These are phyloP conservation scores for Eupithecia vulgata DNA, from an alignment of 2,888 invertebrate genomes.

Conservation along the genomic window DNA sequence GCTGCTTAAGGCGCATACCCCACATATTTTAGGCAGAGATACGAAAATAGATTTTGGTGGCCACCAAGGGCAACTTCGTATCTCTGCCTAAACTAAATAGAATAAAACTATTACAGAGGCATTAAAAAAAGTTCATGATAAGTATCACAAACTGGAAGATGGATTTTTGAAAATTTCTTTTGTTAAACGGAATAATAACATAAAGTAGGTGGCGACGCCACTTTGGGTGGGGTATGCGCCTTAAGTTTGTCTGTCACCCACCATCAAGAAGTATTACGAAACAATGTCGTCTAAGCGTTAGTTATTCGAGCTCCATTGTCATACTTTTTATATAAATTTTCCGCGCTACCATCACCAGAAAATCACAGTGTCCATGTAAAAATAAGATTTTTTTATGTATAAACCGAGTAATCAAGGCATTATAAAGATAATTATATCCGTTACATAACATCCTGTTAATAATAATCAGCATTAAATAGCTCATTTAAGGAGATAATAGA, in stretches of 20 bases:
- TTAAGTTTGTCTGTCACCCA: neutral
- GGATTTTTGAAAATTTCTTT: too few relatives aligned
- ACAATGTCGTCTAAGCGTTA: neutral
- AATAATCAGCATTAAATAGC: slow-evolving; percentile 78
- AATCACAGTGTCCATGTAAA: slow-evolving; percentile 61
- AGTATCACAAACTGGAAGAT: too few relatives aligned
- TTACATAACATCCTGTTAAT: slow-evolving; percentile 71
- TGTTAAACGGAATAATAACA: too few relatives aligned
- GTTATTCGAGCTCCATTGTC: slow-evolving; percentile 2
- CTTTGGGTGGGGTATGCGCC: too few relatives aligned
- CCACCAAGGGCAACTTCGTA: too few relatives aligned
- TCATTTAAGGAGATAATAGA: slow-evolving; percentile 75
- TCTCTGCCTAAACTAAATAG: too few relatives aligned
- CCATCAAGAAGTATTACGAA: neutral
- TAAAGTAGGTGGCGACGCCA: too few relatives aligned
- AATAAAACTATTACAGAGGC: too few relatives aligned
- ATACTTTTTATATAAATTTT: slow-evolving; percentile 54
- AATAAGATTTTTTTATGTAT: slow-evolving; percentile 20
- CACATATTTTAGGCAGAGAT: too few relatives aligned
- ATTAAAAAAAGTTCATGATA: too few relatives aligned
- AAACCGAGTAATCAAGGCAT: slow-evolving; percentile 55
- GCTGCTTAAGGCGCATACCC: too few relatives aligned
- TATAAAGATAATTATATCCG: slow-evolving; percentile 74
- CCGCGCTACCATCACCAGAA: slow-evolving; percentile 73
- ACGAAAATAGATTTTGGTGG: too few relatives aligned